These are phyloP conservation scores for Alaudala cheleensis DNA, from an alignment of 2,113 vertebrate genomes.

Conservation along the genomic window DNA sequence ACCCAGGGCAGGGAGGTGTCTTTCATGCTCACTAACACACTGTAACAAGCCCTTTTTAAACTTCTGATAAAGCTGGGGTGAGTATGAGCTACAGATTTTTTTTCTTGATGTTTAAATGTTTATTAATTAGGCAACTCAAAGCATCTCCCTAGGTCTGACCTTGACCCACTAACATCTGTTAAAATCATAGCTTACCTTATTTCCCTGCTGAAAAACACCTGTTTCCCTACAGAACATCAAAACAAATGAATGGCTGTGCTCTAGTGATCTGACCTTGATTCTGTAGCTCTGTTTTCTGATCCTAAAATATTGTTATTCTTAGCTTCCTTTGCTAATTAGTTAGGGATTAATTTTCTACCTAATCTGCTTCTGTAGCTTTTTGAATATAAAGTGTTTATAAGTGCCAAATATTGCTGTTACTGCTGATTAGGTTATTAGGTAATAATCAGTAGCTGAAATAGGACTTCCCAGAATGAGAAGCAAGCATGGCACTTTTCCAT, in stretches of 20 bases:
- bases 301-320: background rate
- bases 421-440: constrained; percentile 57
- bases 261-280: background rate
- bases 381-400: constrained; percentile 41
- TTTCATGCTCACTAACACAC: background rate
- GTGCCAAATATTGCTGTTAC: constrained; percentile 53
- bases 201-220: background rate
- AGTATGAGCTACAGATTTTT: background rate
- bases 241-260: background rate
- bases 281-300: background rate
- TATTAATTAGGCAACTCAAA: constrained; percentile 19
- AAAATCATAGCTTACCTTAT: background rate
- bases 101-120: background rate
- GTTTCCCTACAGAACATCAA: background rate
- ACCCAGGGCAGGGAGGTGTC: background rate
- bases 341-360: constrained; percentile 44
- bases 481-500: constrained; percentile 8
- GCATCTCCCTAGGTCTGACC: background rate
- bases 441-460: constrained; percentile 46
- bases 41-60: background rate
- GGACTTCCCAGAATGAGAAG: constrained; percentile 40
- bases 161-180: background rate
- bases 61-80: background rate
- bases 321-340: constrained; percentile 21
- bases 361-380: constrained; percentile 18